phyloP scores from a whole-genome alignment of 2,113 vertebrate genomes.

The Cebus imitator region DNA sequence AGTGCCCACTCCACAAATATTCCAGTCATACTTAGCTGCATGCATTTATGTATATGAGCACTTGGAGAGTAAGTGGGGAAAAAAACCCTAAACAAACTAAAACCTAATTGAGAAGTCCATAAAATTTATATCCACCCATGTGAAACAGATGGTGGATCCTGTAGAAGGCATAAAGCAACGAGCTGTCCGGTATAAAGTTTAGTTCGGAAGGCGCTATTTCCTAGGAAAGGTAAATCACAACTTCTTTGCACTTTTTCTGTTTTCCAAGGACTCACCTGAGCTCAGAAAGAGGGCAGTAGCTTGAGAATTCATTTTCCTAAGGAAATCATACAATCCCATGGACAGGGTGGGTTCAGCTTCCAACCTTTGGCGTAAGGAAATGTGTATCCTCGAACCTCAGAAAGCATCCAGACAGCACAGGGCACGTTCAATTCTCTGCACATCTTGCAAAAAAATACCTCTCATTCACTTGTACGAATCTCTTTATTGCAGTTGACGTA shows the following conservation, averaged over 20 bases:
- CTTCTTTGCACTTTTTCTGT: not conserved
- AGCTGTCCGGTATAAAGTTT: slow-evolving; percentile 53
- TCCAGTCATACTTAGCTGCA: slow-evolving; percentile 67
- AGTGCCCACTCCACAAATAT: slow-evolving; percentile 67
- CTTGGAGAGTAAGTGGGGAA: slow-evolving; percentile 53
- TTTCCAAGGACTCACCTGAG: slow-evolving; percentile 72
- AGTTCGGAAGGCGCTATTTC: slow-evolving; percentile 38
- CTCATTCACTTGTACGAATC: slow-evolving; percentile 73
- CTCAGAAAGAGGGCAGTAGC: slow-evolving; percentile 41
- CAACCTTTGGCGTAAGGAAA: slow-evolving; percentile 61
- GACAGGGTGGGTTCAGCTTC: not conserved
- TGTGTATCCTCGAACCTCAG: slow-evolving; percentile 37
- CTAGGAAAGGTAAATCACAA: not conserved
- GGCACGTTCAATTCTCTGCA: slow-evolving; percentile 54
- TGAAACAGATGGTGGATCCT: slow-evolving; percentile 55
- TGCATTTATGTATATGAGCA: slow-evolving; percentile 55
- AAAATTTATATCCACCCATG: slow-evolving; percentile 62
- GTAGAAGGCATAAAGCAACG: slow-evolving; percentile 44
- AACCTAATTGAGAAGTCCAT: slow-evolving; percentile 67
- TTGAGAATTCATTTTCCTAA: slow-evolving; percentile 56
- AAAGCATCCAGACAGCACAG: slow-evolving; percentile 48
- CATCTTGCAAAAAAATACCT: slow-evolving; percentile 77
- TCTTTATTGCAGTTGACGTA: slow-evolving; percentile 84
- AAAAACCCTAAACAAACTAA: slow-evolving; percentile 66
- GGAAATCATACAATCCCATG: slow-evolving; percentile 58